phyloP scores from a whole-genome alignment of 2,113 vertebrate species.

The Rhagologus leucostigma region DNA sequence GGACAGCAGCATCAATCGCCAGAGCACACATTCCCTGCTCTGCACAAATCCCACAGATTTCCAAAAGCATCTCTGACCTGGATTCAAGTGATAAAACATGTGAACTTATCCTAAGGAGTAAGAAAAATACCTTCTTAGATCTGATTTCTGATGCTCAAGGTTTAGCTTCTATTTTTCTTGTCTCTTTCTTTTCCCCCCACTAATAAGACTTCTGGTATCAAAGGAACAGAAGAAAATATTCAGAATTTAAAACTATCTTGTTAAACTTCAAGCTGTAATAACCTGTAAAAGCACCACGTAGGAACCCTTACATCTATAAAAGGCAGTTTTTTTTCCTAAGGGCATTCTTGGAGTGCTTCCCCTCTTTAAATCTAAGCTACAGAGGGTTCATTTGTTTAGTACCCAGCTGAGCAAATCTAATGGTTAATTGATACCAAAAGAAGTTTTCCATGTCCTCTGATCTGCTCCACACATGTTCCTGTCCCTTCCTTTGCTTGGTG shows the following conservation, averaged over 20 bases:
- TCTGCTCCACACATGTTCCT: not conserved
- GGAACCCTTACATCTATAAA: not conserved
- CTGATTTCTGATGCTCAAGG: slow-evolving; percentile 6
- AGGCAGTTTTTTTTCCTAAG: not conserved
- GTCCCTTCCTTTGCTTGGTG: not conserved
- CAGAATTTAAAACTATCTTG: not conserved
- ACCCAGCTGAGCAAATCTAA: not conserved
- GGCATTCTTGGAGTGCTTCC: not conserved
- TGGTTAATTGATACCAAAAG: not conserved
- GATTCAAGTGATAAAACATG: slow-evolving; percentile 16
- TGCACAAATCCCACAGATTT: slow-evolving; percentile 30
- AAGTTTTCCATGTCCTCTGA: not conserved
- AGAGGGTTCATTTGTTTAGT: slow-evolving; percentile 23
- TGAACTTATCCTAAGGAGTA: slow-evolving; percentile 10
- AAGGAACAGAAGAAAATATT: slow-evolving; percentile 7
- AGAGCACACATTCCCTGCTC: not conserved
- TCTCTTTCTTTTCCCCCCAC: not conserved
- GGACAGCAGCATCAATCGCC: slow-evolving; percentile 22
- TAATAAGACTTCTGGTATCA: not conserved
- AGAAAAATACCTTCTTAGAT: slow-evolving; percentile 30
- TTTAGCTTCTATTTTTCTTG: not conserved
- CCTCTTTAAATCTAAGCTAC: not conserved
- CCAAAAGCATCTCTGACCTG: slow-evolving; percentile 37
- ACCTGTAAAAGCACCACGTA: not conserved
- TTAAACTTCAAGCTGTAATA: slow-evolving; percentile 5